A percentile compares a stretch with the other conserved stretches of the same genome.
phyloP scores from a whole-genome alignment of 2,888 invertebrate species.

The Dolichopus griseipennis region DNA sequence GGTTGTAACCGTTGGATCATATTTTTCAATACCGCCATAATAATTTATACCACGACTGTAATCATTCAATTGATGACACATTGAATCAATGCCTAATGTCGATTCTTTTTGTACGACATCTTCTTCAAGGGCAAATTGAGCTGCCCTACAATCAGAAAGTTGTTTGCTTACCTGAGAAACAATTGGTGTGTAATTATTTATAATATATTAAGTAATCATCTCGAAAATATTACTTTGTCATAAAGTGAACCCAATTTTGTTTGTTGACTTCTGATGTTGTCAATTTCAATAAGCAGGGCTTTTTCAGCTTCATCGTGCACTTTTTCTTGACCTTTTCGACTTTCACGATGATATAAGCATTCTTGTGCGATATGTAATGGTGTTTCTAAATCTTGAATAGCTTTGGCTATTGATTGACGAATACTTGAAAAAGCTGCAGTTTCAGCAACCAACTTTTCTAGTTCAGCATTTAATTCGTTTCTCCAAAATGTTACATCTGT shows the following conservation, averaged over 20 bases:
- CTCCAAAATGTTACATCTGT: conserved; percentile 85
- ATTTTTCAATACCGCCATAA: conserved; percentile 74
- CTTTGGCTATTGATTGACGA: conserved; percentile 55
- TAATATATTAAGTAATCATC: too few relatives aligned
- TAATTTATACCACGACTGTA: conserved; percentile 64
- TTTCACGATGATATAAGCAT: conserved; percentile 79
- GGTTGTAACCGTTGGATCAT: conserved; percentile 67
- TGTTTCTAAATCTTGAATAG: conserved; percentile 66
- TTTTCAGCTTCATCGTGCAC: conserved; percentile 80
- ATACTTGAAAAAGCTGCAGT: conserved; percentile 58
- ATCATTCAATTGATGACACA: conserved; percentile 72
- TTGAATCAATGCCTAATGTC: conserved; percentile 67
- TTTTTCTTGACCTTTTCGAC: conserved; percentile 72
- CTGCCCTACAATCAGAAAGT: conserved; percentile 59
- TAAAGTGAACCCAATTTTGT: conserved; percentile 62
- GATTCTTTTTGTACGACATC: conserved; percentile 77
- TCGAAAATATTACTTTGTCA: conserved; percentile 47
- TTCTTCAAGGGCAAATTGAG: conserved; percentile 73
- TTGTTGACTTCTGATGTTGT: conserved; percentile 64
- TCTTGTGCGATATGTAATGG: conserved; percentile 83
- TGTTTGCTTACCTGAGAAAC: conserved; percentile 47
- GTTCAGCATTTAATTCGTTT: conserved; percentile 70
- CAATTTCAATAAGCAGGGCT: conserved; percentile 68
- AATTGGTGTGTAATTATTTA: neutral
- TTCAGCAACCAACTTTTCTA: conserved; percentile 70